Conservation (phyloP, 2,888 invertebrate species). For the Meteorus colon region DNA sequence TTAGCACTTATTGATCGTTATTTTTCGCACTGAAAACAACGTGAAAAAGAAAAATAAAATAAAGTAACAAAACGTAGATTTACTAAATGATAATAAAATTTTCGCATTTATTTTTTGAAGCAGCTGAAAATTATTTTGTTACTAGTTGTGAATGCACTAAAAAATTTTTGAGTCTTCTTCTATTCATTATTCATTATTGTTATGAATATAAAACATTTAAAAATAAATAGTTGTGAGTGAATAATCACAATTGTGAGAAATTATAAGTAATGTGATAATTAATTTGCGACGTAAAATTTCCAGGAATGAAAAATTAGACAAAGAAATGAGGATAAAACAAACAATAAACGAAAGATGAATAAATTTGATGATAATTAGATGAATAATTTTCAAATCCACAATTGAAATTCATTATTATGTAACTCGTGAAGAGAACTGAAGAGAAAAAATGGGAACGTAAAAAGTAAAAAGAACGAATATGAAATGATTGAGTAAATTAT, state of each 20-base stretch:
- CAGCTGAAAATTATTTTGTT: background rate
- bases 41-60: too few species aligned
- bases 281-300: constrained; percentile 20
- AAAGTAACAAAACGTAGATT: too few species aligned
- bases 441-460: background rate
- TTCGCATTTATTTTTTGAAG: background rate
- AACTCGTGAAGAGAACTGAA: background rate
- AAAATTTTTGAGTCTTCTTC: background rate
- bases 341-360: too few species aligned
- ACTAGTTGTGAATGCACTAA: background rate
- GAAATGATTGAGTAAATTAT: constrained; percentile 16
- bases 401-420: too few species aligned
- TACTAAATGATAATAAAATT: background rate
- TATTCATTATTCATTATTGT: background rate
- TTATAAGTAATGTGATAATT: constrained; percentile 11
- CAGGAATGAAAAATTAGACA: background rate
- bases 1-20: too few species aligned
- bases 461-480: background rate
- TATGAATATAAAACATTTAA: background rate
- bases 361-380: too few species aligned
- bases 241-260: background rate
- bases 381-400: too few species aligned
- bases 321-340: background rate
- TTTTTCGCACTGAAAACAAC: too few species aligned
- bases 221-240: background rate